Evolutionary conservation across 2,888 invertebrate genomes (phyloP), one percentile per base, ranked within the genome.

Genomic region (Elysia crispata): DNA sequence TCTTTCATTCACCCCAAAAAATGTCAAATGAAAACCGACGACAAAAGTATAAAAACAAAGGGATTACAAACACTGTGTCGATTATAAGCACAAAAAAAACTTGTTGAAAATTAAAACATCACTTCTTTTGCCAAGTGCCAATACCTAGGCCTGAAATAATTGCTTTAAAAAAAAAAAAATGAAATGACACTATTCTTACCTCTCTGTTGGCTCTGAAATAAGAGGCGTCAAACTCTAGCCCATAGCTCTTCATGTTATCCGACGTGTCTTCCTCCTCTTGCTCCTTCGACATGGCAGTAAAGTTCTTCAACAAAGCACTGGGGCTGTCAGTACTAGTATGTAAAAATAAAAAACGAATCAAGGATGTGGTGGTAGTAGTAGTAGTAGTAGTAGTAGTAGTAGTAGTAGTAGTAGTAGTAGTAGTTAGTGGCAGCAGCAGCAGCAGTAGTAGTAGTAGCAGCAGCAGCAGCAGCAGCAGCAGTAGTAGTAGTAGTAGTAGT

Each of bases 161-260:
- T 64, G 30, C 41, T 41, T 69, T 11, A 20, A 41, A 70, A 69
- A 67, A 6, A 33, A 30, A 23, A 41, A 69, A 25, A 31, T 25
- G 49, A 54, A 31, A 73, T n/a, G 15, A 25, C 54, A n/a, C n/a
- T n/a, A n/a, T n/a, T n/a, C 84, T 76, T 82, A 90, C 91, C 88
- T 91, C 91, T 85, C 86, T 88, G 74, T 88, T 91, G 25, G 90
- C 89, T 77, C 89, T 90, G 85, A 86, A 91, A 74, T 88, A 86
- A n/a, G 84, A 86, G 0, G 88, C 87, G 83, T 91, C 91, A 82
- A 91, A 91, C 0, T 89, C 85, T 13, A 90, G 83, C 0, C 89
- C 90, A 8, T 87, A 86, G 75, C 86, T 87, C 33, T 86, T 87
- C 73, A 87, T 75, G 69, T 86, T 87, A n/a, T 80, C 77, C 15